Evolutionary conservation across 37 sponge, comb jelly and placozoan species (phyloP).

Genomic region (Eunapius fragilis): DNA sequence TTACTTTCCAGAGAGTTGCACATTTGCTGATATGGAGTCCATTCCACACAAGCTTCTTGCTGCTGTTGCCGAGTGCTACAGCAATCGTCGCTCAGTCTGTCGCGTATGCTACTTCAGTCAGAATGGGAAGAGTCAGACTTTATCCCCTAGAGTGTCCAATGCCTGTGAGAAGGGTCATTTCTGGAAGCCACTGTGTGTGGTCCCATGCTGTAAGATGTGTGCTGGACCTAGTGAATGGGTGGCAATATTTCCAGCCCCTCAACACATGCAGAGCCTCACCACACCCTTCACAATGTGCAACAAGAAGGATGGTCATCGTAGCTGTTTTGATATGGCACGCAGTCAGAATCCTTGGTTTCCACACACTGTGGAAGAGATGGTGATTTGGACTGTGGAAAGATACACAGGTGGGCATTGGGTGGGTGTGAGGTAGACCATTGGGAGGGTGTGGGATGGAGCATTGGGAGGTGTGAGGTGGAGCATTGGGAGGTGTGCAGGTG

Average conservation of each 20-base stretch:
- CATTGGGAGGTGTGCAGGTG: too few species aligned
- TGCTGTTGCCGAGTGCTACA: constrained; percentile 46
- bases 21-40: not conserved
- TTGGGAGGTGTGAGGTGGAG: not conserved
- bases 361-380: constrained; percentile 78
- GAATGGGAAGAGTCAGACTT: not conserved
- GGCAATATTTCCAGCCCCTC: constrained; percentile 54
- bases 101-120: constrained; percentile 56
- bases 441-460: not conserved
- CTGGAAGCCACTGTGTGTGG: constrained; percentile 48
- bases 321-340: constrained; percentile 41
- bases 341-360: constrained; percentile 69
- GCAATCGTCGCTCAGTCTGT: constrained; percentile 27
- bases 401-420: constrained; percentile 40
- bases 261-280: constrained; percentile 41
- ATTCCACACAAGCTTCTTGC: constrained; percentile 42
- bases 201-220: constrained; percentile 54
- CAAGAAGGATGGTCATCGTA: constrained; percentile 33
- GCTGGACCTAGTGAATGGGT: constrained; percentile 6
- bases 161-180: constrained; percentile 31
- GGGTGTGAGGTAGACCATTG: too few species aligned
- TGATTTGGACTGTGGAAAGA: constrained; percentile 82
- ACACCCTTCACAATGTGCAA: constrained; percentile 44
- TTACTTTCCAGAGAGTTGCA: constrained; percentile 18
- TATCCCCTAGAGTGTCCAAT: not conserved